Evolutionary conservation across 2,888 invertebrate genomes (phyloP).

Genomic region (Beris chalybata): DNA sequence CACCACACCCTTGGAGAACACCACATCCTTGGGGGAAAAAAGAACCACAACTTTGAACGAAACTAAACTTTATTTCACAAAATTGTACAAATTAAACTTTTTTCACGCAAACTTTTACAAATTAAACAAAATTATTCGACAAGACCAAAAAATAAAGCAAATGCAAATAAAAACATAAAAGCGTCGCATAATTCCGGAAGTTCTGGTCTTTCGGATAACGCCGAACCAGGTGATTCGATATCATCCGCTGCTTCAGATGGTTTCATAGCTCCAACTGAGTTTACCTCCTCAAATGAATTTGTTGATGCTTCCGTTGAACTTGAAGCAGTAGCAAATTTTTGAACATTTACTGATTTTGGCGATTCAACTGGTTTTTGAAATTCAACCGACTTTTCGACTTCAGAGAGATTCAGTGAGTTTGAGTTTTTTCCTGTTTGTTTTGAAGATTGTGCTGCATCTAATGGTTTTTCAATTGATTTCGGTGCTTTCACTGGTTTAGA

Average conservation of each 20-base stretch:
- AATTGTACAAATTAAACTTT: no score
- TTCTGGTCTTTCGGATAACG: no score
- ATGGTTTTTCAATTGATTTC: constrained; percentile 66
- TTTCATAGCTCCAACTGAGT: constrained; percentile 60
- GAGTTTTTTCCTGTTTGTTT: constrained; percentile 58
- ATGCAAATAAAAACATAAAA: no score
- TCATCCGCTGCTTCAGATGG: no score
- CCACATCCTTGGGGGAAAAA: no score
- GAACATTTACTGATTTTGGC: constrained; percentile 89
- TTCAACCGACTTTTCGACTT: constrained; percentile 25
- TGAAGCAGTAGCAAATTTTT: constrained; percentile 59
- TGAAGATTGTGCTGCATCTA: constrained; percentile 44
- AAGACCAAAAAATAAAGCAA: no score
- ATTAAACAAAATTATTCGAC: no score
- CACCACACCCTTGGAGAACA: no score
- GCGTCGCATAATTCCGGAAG: no score
- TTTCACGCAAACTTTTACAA: no score
- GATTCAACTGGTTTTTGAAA: constrained; percentile 77
- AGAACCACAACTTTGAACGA: no score
- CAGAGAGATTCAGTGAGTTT: constrained; percentile 41
- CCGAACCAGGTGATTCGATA: no score
- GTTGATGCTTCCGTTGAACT: background rate
- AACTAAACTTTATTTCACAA: background rate
- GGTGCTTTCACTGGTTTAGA: constrained; percentile 66
- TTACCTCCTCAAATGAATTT: constrained; percentile 56